phyloP scores from a whole-genome alignment of 2,797 vertebrate genomes.

The Sternarchorhynchus goeldii region DNA sequence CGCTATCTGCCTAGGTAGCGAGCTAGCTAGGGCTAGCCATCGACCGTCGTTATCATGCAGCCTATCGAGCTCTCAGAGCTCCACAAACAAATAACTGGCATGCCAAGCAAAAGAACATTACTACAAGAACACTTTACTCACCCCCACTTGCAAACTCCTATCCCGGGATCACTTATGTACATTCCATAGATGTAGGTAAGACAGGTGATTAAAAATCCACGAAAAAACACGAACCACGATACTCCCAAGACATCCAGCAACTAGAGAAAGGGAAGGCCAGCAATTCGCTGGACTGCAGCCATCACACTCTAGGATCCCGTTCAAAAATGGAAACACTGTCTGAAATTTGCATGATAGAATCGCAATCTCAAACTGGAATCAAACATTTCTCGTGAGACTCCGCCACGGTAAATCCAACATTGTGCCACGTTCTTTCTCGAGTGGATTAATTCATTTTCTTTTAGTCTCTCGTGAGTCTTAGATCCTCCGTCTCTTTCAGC shows the following conservation, averaged over 20 bases:
- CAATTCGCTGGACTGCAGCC: slow-evolving; percentile 80
- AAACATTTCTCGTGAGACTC: slow-evolving; percentile 57
- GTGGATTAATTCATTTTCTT: slow-evolving; percentile 74
- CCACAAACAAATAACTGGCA: slow-evolving; percentile 17
- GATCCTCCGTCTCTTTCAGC: slow-evolving; percentile 65
- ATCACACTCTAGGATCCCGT: slow-evolving; percentile 74
- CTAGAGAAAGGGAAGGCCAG: slow-evolving; percentile 76
- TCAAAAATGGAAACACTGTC: slow-evolving; percentile 71
- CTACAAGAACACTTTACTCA: slow-evolving; percentile 66
- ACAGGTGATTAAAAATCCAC: slow-evolving; percentile 52
- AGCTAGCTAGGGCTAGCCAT: background rate
- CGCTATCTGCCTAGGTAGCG: background rate
- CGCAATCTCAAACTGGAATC: slow-evolving; percentile 54
- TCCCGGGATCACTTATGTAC: slow-evolving; percentile 69
- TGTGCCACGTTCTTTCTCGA: slow-evolving; percentile 50
- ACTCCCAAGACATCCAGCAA: slow-evolving; percentile 75
- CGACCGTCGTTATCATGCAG: background rate
- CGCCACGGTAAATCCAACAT: slow-evolving; percentile 68
- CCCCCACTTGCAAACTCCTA: slow-evolving; percentile 71
- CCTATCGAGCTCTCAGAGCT: background rate
- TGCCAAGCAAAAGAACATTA: slow-evolving; percentile 51
- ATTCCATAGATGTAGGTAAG: slow-evolving; percentile 65
- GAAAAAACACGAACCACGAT: slow-evolving; percentile 62
- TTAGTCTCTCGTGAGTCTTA: slow-evolving; percentile 63
- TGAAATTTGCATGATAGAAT: slow-evolving; percentile 62